A percentile compares a stretch with the other conserved stretches of the same genome.
Evolutionary conservation across 2,797 vertebrate genomes (phyloP).

Genomic region (Crenichthys baileyi): DNA sequence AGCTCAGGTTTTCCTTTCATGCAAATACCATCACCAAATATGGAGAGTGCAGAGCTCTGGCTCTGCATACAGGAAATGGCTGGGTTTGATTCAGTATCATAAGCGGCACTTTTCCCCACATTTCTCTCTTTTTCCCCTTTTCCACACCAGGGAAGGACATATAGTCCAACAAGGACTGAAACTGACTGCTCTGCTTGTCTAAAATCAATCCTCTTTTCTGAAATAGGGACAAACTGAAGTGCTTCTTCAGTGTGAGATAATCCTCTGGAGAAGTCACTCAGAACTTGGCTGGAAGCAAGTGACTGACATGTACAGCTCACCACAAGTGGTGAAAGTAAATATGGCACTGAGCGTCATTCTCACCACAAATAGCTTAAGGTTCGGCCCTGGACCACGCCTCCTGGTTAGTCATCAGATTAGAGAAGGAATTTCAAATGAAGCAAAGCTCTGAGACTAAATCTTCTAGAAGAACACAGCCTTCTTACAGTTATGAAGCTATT

Average conservation of each 20-base stretch:
- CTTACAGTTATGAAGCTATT: constrained; percentile 12
- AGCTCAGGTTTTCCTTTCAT: constrained; percentile 77
- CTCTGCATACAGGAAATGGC: constrained; percentile 83
- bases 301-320: constrained; percentile 15
- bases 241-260: constrained; percentile 20
- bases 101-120: constrained; percentile 71
- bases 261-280: constrained; percentile 16
- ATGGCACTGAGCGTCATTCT: constrained; percentile 10
- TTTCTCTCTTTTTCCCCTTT: constrained; percentile 58
- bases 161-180: constrained; percentile 51
- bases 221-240: constrained; percentile 40
- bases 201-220: constrained; percentile 31
- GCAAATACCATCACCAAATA: constrained; percentile 88
- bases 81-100: constrained; percentile 85
- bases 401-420: constrained; percentile 41
- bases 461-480: constrained; percentile 23
- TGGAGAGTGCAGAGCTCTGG: constrained; percentile 78
- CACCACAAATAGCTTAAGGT: constrained; percentile 10
- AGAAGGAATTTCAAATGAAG: constrained; percentile 45
- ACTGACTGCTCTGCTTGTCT: constrained; percentile 24
- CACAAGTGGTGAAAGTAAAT: constrained; percentile 8
- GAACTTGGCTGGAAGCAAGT: constrained; percentile 9
- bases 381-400: constrained; percentile 15
- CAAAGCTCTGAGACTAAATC: constrained; percentile 29
- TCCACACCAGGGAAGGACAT: constrained; percentile 58